phyloP scores from a whole-genome alignment of 1,140 invertebrate genomes.

The Chymomyza costata region DNA sequence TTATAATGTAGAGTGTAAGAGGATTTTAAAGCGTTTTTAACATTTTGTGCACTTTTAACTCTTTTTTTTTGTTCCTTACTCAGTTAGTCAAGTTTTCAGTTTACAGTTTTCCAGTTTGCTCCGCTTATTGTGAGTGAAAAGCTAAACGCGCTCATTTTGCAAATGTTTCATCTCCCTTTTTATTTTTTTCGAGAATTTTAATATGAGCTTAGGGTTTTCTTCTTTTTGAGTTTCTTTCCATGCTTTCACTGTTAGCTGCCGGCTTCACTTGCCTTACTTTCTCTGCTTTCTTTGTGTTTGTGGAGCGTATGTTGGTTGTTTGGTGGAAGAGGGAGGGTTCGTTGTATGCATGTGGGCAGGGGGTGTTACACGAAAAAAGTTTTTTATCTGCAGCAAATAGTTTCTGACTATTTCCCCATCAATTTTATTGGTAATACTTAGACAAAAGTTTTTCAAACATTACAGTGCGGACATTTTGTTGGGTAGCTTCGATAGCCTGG shows the following conservation, averaged over 20 bases:
- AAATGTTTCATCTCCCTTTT: constrained; percentile 12
- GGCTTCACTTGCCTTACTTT: background rate
- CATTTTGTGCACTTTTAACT: constrained; percentile 35
- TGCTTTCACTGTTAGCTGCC: constrained; percentile 27
- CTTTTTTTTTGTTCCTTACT: constrained; percentile 32
- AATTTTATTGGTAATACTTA: constrained; percentile 73
- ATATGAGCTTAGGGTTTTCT: constrained; percentile 56
- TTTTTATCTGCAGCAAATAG: constrained; percentile 70
- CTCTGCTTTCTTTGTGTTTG: constrained; percentile 15
- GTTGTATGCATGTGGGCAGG: too few relatives aligned
- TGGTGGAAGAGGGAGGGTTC: too few relatives aligned
- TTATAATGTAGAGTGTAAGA: constrained; percentile 23
- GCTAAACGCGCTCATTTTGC: constrained; percentile 41
- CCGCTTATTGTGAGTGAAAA: too few relatives aligned
- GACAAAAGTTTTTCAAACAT: constrained; percentile 62
- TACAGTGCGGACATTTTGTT: constrained; percentile 12
- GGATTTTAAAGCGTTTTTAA: constrained; percentile 26
- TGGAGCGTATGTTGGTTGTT: too few relatives aligned
- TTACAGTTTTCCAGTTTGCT: too few relatives aligned
- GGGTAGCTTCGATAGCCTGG: constrained; percentile 4
- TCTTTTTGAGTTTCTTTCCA: background rate
- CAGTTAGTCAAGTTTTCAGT: constrained; percentile 38
- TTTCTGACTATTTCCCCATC: constrained; percentile 68
- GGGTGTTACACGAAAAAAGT: too few relatives aligned
- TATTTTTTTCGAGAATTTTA: constrained; percentile 47